These are phyloP conservation scores for Pyrgus malvae DNA, from an alignment of 2,888 invertebrate genomes.

Conservation along the genomic window DNA sequence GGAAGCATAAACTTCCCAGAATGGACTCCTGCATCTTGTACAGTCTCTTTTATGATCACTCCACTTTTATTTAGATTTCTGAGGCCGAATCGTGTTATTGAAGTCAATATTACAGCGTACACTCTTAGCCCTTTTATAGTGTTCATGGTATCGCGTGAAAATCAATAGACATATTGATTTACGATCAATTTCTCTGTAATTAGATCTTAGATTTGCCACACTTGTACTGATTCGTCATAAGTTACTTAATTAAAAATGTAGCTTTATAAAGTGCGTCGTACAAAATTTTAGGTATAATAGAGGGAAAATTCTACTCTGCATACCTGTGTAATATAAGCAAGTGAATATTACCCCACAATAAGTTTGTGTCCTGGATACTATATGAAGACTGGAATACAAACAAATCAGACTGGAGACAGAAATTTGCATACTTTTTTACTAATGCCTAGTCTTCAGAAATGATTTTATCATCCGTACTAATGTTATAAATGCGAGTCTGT, in stretches of 20 bases:
- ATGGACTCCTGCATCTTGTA: conserved; percentile 41
- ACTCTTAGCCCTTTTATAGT: conserved; percentile 6
- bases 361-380: too few species aligned
- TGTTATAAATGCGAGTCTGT: too few species aligned
- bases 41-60: conserved; percentile 5
- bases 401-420: too few species aligned
- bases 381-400: too few species aligned
- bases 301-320: too few species aligned
- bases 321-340: too few species aligned
- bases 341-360: too few species aligned
- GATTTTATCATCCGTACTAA: too few species aligned
- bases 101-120: neutral
- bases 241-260: neutral
- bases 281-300: too few species aligned
- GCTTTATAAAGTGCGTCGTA: neutral
- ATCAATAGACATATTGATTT: conserved; percentile 41
- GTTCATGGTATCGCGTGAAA: conserved; percentile 35
- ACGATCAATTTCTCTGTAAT: conserved; percentile 36
- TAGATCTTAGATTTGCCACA: conserved; percentile 38
- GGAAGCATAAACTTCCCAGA: conserved; percentile 42
- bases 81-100: conserved; percentile 17
- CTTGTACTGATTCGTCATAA: conserved; percentile 39
- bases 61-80: conserved; percentile 29
- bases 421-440: too few species aligned
- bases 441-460: too few species aligned